Evolutionary conservation across 2,888 invertebrate species (phyloP).

Genomic region (Aspidiotus destructor): DNA sequence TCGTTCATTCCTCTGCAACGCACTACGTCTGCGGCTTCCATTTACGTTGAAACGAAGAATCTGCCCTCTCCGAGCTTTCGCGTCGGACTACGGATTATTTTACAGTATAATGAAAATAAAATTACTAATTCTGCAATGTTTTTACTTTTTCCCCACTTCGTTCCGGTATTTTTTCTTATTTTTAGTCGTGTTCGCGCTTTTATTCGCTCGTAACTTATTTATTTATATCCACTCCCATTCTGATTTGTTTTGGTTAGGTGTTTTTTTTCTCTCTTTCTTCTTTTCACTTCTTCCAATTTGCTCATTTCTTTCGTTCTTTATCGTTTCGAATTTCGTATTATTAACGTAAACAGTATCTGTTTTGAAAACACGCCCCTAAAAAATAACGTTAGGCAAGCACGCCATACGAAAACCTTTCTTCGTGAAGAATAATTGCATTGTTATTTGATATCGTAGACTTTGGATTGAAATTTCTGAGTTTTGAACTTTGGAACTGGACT

Average conservation of each 20-base stretch:
- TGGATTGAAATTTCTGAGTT: not conserved
- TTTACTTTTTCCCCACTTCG: not conserved
- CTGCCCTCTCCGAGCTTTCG: not conserved
- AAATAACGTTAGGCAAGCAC: too few species aligned
- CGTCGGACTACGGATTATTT: conserved; percentile 1
- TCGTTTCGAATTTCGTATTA: not conserved
- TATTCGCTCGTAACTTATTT: not conserved
- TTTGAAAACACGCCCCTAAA: not conserved
- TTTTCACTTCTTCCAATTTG: not conserved
- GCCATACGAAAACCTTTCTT: too few species aligned
- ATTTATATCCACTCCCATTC: not conserved
- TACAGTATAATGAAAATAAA: not conserved
- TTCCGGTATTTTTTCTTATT: not conserved
- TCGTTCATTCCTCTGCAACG: conserved; percentile 22
- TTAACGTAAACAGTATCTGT: not conserved
- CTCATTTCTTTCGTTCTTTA: not conserved
- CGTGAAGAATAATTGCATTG: not conserved
- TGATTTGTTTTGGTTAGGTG: too few species aligned
- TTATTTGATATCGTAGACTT: not conserved
- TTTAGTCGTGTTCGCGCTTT: not conserved
- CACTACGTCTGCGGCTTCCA: conserved; percentile 15
- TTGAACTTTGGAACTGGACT: not conserved
- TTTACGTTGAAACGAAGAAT: conserved; percentile 12
- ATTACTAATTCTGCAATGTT: not conserved
- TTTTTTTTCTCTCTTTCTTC: not conserved